Base-by-base conservation (phyloP, 1,140 invertebrate genomes). In the Druon quercuslanigerum region DNA sequence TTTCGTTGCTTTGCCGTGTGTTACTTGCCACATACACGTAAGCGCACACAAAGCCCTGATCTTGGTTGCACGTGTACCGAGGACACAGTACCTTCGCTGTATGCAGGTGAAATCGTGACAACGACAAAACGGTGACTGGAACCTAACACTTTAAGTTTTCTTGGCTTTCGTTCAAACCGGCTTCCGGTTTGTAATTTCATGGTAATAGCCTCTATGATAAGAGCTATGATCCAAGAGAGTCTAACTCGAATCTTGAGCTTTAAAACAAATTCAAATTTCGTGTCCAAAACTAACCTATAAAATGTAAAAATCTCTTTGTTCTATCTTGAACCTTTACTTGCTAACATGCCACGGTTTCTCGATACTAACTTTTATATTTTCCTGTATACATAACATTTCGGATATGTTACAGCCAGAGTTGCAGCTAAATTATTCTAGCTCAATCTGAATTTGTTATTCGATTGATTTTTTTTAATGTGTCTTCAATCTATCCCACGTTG, bases 21-120 rank as follows among this genome's bases (percentile, higher is more conserved):
- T 66, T 40, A 66, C 60, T 66, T 66, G 60, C 78, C 75, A 76
- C 83, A 79, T 85, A 85, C 84, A 85, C 83, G 78, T 51, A 76
- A 78, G 78, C 76, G 60, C 72, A 78, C 71, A 77, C 76, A 80
- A 66, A 66, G 40, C 40, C 7, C 11, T 46, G 33, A 33, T 16
- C 57, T 66, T 66, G 52, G 52, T 19, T 40, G 16, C 60, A 57
- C 19, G 19, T 57, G 19, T 57, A 57, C 56, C 56, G 33, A 40
- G 60, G 14, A 66, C 33, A 66, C 20, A 40, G 60, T 66, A 66
- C 60, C 60, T 66, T 25, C 60, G 25, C 19, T 50, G 20, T 40
- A 50, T 16, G 25, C 33, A 60, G 14, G 73, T 20, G 74, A 75
- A 71, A 79, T 76, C 71, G 33, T 66, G 76, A 76, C 72, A 57